Percentiles rank a stretch among this genome's conserved stretches.
Conservation (phyloP, 1,140 invertebrate species). For the Conus ventricosus region DNA sequence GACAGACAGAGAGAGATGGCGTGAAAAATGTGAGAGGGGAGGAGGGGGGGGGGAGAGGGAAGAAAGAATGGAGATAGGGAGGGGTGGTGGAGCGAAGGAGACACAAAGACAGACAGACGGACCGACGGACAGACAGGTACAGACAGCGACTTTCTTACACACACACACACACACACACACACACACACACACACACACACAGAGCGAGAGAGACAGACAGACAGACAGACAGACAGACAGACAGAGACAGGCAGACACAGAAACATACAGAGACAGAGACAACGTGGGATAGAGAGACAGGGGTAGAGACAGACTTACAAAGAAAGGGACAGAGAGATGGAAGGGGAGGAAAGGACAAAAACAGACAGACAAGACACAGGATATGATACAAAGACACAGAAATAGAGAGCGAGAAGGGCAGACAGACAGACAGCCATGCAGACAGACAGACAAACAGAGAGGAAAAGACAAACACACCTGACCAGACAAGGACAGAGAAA, state of each 20-base stretch:
- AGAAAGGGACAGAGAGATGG: background rate
- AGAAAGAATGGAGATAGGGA: background rate
- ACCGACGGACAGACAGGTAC: constrained; percentile 15
- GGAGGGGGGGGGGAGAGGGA: too few relatives aligned
- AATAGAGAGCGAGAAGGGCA: too few relatives aligned
- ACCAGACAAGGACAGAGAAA: too few relatives aligned
- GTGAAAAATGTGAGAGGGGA: background rate
- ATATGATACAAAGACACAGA: too few relatives aligned
- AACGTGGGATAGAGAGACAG: constrained; percentile 27
- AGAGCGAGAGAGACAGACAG: constrained; percentile 1
- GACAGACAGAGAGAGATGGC: background rate
- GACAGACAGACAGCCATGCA: too few relatives aligned
- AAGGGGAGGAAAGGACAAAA: constrained; percentile 15
- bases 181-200: constrained; percentile 13
- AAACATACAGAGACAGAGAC: constrained; percentile 6
- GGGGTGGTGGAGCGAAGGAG: background rate
- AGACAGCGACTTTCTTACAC: constrained; percentile 10
- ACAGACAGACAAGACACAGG: background rate
- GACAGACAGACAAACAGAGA: too few relatives aligned
- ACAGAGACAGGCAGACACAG: background rate
- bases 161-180: constrained; percentile 7
- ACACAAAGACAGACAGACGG: constrained; percentile 25
- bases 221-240: background rate
- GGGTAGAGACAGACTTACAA: constrained; percentile 19
- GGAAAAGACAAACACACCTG: too few relatives aligned